phyloP scores from a whole-genome alignment of 2,888 invertebrate species.

The Meta bourneti region DNA sequence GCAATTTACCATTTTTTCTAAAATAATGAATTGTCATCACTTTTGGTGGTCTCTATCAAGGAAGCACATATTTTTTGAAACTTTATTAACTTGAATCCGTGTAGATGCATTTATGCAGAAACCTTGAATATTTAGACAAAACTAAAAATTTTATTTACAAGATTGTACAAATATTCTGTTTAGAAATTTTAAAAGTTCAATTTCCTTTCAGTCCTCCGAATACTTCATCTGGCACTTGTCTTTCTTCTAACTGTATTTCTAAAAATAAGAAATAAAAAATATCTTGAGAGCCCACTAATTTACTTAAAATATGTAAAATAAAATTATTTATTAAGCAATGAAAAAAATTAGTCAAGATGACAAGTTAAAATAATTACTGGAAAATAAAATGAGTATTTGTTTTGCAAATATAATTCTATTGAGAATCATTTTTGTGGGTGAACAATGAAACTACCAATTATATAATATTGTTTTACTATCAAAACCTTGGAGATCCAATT shows the following conservation, averaged over 20 bases:
- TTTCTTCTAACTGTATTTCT: slow-evolving; percentile 86
- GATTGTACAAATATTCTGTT: not conserved
- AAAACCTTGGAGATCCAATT: no score
- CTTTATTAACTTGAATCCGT: not conserved
- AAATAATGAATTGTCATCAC: no score
- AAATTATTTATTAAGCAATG: slow-evolving; percentile 22
- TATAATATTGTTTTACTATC: slow-evolving; percentile 10
- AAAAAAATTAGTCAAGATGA: not conserved
- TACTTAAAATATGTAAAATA: not conserved
- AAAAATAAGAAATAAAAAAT: slow-evolving; percentile 71
- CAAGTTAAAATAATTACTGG: no score
- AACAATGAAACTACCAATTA: no score
- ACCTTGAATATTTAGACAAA: not conserved
- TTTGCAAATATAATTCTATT: no score
- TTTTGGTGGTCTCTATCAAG: no score
- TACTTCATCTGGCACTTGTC: slow-evolving; percentile 91
- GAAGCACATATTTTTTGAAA: no score
- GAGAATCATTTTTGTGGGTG: no score
- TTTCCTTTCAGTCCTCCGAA: slow-evolving; percentile 88
- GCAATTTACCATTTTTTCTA: no score
- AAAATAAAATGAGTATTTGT: no score
- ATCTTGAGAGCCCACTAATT: not conserved
- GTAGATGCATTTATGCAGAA: not conserved
- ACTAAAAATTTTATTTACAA: not conserved
- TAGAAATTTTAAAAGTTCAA: not conserved